Conservation (phyloP, 2,888 invertebrate species). For the Eurois occulta region DNA sequence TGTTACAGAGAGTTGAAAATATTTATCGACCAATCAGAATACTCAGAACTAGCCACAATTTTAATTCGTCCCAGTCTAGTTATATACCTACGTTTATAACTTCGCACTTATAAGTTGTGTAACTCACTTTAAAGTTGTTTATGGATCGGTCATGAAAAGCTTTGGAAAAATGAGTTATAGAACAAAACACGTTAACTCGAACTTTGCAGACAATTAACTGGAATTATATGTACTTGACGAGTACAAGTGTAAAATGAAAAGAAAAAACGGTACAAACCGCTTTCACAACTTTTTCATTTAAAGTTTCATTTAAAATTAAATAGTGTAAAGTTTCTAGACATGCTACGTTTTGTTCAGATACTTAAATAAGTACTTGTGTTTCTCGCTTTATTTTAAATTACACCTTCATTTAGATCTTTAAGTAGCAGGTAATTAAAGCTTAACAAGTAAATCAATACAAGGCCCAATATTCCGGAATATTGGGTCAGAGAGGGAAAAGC, state of each 20-base stretch:
- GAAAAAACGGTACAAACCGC: slow-evolving; percentile 54
- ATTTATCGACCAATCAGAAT: slow-evolving; percentile 16
- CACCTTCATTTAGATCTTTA: neutral
- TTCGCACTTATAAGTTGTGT: slow-evolving; percentile 41
- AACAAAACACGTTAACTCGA: slow-evolving; percentile 61
- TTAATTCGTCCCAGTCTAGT: slow-evolving; percentile 26
- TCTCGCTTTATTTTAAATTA: slow-evolving; percentile 18
- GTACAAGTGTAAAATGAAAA: slow-evolving; percentile 56
- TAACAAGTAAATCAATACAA: slow-evolving; percentile 3
- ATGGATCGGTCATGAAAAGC: slow-evolving; percentile 39
- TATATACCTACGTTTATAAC: slow-evolving; percentile 32
- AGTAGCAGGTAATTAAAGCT: slow-evolving; percentile 1
- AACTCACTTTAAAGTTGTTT: slow-evolving; percentile 56
- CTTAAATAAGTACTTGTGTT: slow-evolving; percentile 23
- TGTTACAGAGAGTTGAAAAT: slow-evolving; percentile 18
- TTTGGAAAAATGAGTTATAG: slow-evolving; percentile 61
- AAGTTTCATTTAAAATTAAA: slow-evolving; percentile 65
- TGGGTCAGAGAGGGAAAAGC: neutral
- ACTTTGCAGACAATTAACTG: slow-evolving; percentile 64
- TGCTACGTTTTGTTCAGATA: slow-evolving; percentile 39
- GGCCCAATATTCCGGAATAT: slow-evolving; percentile 14
- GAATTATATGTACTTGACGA: slow-evolving; percentile 52
- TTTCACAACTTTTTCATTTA: slow-evolving; percentile 62
- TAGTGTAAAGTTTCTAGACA: slow-evolving; percentile 59
- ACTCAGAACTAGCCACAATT: slow-evolving; percentile 15